Conservation (phyloP, 2,797 vertebrate genomes). For the Macrochelys suwanniensis region DNA sequence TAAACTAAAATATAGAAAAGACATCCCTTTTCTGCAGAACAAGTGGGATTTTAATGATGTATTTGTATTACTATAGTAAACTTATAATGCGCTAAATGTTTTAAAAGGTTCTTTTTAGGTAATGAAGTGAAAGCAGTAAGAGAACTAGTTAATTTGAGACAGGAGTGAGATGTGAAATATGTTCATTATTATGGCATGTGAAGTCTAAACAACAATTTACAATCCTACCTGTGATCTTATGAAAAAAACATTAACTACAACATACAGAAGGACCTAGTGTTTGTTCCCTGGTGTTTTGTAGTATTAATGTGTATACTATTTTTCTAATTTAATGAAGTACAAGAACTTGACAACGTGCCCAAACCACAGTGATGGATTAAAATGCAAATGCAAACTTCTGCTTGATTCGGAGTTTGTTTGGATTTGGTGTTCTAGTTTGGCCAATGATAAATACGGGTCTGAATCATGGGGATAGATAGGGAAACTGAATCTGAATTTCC, state of each 20-base stretch:
- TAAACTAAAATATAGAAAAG: neutral
- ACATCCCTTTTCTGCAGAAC: neutral
- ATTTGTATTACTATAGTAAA: neutral
- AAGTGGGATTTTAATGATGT: accelerated
- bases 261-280: neutral
- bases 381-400: neutral
- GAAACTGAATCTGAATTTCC: neutral
- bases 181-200: neutral
- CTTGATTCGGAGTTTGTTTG: neutral
- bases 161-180: neutral
- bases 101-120: neutral
- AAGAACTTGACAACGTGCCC: neutral
- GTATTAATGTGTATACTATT: neutral
- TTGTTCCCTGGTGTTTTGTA: neutral
- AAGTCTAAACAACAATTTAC: neutral
- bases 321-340: neutral
- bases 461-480: neutral
- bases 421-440: neutral
- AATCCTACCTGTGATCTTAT: neutral
- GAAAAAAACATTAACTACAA: neutral
- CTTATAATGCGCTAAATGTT: neutral
- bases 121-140: neutral
- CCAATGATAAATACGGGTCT: neutral
- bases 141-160: neutral
- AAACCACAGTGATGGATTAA: neutral